phyloP scores from a whole-genome alignment of 1,140 invertebrate genomes.

The Euwallacea fornicatus region DNA sequence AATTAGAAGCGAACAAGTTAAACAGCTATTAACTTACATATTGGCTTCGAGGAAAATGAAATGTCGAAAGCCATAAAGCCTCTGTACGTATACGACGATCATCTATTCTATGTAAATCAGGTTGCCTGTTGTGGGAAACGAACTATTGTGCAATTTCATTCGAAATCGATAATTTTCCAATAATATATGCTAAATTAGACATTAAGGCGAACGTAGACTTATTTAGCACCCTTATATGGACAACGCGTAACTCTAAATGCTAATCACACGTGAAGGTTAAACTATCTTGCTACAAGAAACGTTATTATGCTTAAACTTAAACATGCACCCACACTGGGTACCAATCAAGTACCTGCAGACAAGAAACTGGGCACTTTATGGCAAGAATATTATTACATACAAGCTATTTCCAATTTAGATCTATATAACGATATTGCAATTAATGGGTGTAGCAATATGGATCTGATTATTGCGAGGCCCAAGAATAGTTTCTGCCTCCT shows the following conservation, averaged over 20 bases:
- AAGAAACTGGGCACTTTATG: no score
- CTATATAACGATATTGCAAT: conserved; percentile 67
- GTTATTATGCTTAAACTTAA: no score
- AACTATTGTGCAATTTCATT: conserved; percentile 16
- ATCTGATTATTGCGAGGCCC: no score
- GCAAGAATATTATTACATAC: conserved; percentile 34
- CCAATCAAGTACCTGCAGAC: no score
- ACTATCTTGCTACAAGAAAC: no score
- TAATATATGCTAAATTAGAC: conserved; percentile 15
- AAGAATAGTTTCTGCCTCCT: no score
- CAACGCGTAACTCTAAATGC: no score
- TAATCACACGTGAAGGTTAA: no score
- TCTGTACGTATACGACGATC: conserved; percentile 8
- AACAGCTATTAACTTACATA: conserved; percentile 20
- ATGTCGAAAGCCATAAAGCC: conserved; percentile 16
- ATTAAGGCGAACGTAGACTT: neutral
- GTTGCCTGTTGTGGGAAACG: conserved; percentile 17
- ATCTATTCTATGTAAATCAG: conserved; percentile 25
- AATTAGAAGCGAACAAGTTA: conserved; percentile 24
- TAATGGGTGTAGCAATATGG: conserved; percentile 52
- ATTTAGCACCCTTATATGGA: no score
- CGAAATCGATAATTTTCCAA: conserved; percentile 20
- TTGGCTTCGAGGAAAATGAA: conserved; percentile 21
- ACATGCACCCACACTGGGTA: no score
- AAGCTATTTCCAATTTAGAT: conserved; percentile 66